These are phyloP conservation scores for Caracal caracal DNA, from an alignment of 2,113 vertebrate species.

Conservation along the genomic window DNA sequence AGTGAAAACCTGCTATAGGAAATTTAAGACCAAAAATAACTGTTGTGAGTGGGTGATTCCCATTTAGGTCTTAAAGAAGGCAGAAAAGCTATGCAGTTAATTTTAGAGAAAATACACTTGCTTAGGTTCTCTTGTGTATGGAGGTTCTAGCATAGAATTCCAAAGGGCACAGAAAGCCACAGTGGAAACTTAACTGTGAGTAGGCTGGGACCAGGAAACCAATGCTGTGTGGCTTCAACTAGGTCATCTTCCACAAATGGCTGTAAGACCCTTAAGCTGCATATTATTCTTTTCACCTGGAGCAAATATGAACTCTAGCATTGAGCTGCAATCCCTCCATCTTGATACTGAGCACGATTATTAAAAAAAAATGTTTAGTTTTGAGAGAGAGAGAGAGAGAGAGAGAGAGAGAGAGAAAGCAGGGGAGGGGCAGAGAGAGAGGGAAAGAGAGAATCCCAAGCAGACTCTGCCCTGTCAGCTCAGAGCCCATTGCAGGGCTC, in stretches of 20 bases:
- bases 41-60: neutral
- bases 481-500: too few relatives aligned
- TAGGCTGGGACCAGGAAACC: neutral
- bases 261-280: neutral
- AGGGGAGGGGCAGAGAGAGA: too few relatives aligned
- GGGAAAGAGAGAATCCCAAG: too few relatives aligned
- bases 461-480: too few relatives aligned
- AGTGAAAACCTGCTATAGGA: neutral
- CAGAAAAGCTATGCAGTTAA: conserved; percentile 7
- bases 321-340: neutral
- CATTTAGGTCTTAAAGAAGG: neutral
- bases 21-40: conserved; percentile 54
- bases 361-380: too few relatives aligned
- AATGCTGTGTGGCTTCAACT: neutral
- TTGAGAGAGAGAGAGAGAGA: too few relatives aligned
- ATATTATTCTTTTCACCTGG: neutral
- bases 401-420: too few relatives aligned
- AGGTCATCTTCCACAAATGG: neutral
- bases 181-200: neutral
- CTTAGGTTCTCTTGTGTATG: neutral
- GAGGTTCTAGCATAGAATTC: neutral
- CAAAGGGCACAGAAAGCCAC: neutral
- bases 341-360: neutral
- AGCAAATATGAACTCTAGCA: neutral
- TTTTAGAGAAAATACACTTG: conserved; percentile 39